Base-by-base conservation (phyloP, 1,140 invertebrate species). In the Drosophila sp. region DNA sequence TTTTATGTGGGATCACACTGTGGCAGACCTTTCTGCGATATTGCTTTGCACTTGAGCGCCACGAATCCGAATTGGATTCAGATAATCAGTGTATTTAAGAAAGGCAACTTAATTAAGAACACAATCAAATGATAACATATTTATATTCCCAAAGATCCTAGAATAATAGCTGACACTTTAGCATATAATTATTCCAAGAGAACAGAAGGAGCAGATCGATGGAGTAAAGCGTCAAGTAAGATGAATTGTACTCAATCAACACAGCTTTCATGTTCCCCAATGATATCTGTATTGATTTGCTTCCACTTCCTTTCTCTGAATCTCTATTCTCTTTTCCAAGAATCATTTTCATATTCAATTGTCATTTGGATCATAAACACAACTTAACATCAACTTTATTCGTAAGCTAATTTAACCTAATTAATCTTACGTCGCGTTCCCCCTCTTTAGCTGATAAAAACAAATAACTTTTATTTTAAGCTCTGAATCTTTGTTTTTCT, bases 401-500 rank as follows among this genome's bases (percentile, higher is more conserved):
- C 6, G 40, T 14, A 43, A 43, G 40, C 40, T 16, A 7, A 16
- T 43, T 43, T 18, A 34, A 11, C 16, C 29, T 9, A 48, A 7
- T 38, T 46, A 27, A 45, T 29, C 36, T 62, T 29, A 41, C 34
- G 13, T 58, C 8, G 46, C 32, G n/a, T 32, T 27, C 38, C 18
- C 38, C 21, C 29, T 54, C 21, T 27, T 13, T 46, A 54, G 46
- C 18, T 46, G 46, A 48, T 45, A 53, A n/a, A n/a, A n/a, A n/a
- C n/a, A n/a, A n/a, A 63, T 14, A 8, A 29, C 11, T 38, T 51
- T 46, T 36, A 34, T 48, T 64, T 67, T 27, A 72, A 66, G 46
- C 54, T 67, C 32, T 65, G 7, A 64, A 64, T 16, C 43, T 54
- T 46, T 64, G 8, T 56, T 48, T 50, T 62, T 36, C 38, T 53